A percentile compares a stretch with the other conserved stretches of the same genome.
These are phyloP conservation scores for Malacoctenus gilli DNA, from an alignment of 2,797 vertebrate species.

Conservation along the genomic window DNA sequence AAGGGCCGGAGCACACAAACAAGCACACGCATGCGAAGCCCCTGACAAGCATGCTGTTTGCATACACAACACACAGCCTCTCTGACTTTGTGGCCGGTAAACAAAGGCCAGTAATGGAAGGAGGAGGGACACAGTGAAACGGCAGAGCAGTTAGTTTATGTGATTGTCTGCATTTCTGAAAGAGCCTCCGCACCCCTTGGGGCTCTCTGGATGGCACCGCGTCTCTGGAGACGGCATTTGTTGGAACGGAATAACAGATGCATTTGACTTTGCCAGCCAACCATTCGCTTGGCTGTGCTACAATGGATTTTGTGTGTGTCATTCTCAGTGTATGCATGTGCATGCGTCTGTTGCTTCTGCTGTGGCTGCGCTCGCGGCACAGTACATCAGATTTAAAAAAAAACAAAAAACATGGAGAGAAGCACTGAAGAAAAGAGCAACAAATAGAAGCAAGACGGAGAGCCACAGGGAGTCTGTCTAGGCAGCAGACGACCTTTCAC, in stretches of 20 bases:
- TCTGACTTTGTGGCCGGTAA: conserved; percentile 27
- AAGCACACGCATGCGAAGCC: conserved; percentile 13
- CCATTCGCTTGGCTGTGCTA: conserved; percentile 42
- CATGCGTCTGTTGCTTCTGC: conserved; percentile 3
- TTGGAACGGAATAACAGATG: conserved; percentile 52
- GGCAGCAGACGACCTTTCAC: conserved; percentile 45
- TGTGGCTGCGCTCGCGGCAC: conserved; percentile 21
- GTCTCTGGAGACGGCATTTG: conserved; percentile 57
- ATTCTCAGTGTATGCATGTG: conserved; percentile 14
- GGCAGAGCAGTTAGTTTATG: conserved; percentile 42
- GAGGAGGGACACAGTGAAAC: conserved; percentile 17
- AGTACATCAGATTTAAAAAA: conserved; percentile 39
- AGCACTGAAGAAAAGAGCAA: conserved; percentile 27
- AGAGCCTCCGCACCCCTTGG: conserved; percentile 30
- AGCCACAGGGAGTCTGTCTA: conserved; percentile 26
- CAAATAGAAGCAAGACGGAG: conserved; percentile 37
- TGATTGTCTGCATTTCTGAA: conserved; percentile 54
- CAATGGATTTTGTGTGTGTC: conserved; percentile 38
- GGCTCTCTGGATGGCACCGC: conserved; percentile 41
- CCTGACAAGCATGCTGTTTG: conserved; percentile 12
- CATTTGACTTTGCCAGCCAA: conserved; percentile 57
- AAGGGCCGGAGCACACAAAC: conserved; percentile 32
- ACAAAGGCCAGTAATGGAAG: conserved; percentile 39
- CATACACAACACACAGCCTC: conserved; percentile 13
- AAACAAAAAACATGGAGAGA: conserved; percentile 10